Base-by-base conservation (phyloP, 1,140 invertebrate species). In the Maconellicoccus hirsutus region DNA sequence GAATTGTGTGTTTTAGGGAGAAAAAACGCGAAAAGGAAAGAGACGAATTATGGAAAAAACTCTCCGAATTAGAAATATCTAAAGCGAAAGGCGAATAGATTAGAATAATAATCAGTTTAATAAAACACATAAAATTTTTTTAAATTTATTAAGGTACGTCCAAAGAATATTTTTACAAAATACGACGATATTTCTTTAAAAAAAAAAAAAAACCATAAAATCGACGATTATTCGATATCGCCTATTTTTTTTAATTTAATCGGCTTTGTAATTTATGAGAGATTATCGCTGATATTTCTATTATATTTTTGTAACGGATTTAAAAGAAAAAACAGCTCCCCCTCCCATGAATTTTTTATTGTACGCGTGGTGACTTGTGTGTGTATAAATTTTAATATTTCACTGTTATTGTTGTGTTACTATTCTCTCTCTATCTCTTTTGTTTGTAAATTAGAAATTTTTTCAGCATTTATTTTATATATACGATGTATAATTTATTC, bases 11-110 rank as follows among this genome's bases (percentile, higher is more conserved):
- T 76, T 81, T 82, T 79, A 95, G 93, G 86, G 93, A 96, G 81
- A 94, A 94, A 81, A 95, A 94, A 80, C 87, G 90, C 75, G 92
- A 96, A 83, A 92, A 93, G 77, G 93, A 96, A 82, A 86, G 93
- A 78, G 93, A 96, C 78, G 93, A 96, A 82, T 81, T 96, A 79
- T 96, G 93, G 93, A 94, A 93, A 82, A 90, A 86, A 82, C 83
- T 96, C 80, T 87, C 86, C 76, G 90, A 93, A 83, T 83, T 94
- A 81, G 90, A 90, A 82, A 66, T 66, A 6, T 66, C 61, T 66
- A 25, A 23, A 66, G 3, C 61, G 61, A 66, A 26, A 26, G 61
- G 25, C 42, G 42, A 52, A 8, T 52, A 52, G n/a, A 16, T 52
- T 52, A 52, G n/a, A 52, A 52, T 52, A 52, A 16, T 52, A 8